A percentile compares a stretch with the other conserved stretches of the same genome.
phyloP scores from a whole-genome alignment of 2,888 invertebrate species.

The Zygaena filipendulae region DNA sequence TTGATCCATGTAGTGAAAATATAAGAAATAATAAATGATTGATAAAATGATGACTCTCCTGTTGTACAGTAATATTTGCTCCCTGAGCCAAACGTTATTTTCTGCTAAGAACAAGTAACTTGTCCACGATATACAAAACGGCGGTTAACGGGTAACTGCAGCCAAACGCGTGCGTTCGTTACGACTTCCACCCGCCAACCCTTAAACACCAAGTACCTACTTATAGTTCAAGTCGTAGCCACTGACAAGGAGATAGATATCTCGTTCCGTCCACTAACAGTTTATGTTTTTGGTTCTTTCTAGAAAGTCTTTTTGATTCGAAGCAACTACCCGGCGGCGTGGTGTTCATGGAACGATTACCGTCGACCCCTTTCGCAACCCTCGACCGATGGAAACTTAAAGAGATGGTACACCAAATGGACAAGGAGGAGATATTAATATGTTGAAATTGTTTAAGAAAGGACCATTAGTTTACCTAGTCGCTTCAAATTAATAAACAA shows the following conservation, averaged over 20 bases:
- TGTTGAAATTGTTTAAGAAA: not conserved
- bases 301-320: constrained; percentile 32
- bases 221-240: no score
- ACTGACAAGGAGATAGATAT: no score
- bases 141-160: no score
- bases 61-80: constrained; percentile 25
- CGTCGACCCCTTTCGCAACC: constrained; percentile 27
- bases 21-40: not conserved
- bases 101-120: no score
- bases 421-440: not conserved
- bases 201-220: no score
- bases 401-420: not conserved
- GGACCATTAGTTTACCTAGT: no score
- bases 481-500: no score
- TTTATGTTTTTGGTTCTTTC: constrained; percentile 13
- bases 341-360: constrained; percentile 27
- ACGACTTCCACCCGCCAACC: no score
- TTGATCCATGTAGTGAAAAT: not conserved
- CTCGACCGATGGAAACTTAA: constrained; percentile 26
- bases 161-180: no score
- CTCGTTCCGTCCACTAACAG: no score
- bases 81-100: no score
- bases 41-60: not conserved
- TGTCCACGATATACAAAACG: no score
- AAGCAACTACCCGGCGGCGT: constrained; percentile 38